These are phyloP conservation scores for Lophura nycthemera DNA, from an alignment of 2,113 vertebrate genomes.

Conservation along the genomic window DNA sequence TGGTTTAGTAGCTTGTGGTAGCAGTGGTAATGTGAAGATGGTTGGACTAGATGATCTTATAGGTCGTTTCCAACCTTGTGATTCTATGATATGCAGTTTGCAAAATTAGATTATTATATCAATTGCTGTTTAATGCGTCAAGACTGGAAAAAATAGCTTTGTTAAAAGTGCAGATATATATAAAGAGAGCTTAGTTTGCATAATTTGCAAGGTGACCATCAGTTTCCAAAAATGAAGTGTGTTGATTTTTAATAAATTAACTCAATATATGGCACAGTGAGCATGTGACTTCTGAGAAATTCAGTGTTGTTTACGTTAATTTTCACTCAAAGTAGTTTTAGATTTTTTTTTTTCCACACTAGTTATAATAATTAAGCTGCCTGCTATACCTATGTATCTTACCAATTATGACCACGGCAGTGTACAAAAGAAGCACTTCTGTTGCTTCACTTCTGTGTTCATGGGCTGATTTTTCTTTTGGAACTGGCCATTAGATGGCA, in stretches of 20 bases:
- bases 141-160: background rate
- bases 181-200: background rate
- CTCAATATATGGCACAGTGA: background rate
- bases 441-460: background rate
- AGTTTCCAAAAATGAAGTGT: background rate
- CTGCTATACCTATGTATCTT: background rate
- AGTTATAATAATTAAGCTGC: background rate
- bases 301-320: background rate
- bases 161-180: background rate
- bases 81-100: background rate
- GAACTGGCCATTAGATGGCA: constrained; percentile 16
- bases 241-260: background rate
- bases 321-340: background rate
- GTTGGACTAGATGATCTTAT: too few relatives aligned
- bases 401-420: background rate
- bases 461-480: background rate
- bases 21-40: too few relatives aligned
- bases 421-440: background rate
- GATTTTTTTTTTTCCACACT: background rate
- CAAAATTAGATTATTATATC: background rate
- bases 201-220: background rate
- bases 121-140: background rate
- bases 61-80: too few relatives aligned
- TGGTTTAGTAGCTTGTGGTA: too few relatives aligned
- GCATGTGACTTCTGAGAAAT: background rate